Percentiles rank a stretch among this genome's conserved stretches.
These are phyloP conservation scores for Scaptomyza caliginosa DNA, from an alignment of 2,888 invertebrate genomes.

Conservation along the genomic window DNA sequence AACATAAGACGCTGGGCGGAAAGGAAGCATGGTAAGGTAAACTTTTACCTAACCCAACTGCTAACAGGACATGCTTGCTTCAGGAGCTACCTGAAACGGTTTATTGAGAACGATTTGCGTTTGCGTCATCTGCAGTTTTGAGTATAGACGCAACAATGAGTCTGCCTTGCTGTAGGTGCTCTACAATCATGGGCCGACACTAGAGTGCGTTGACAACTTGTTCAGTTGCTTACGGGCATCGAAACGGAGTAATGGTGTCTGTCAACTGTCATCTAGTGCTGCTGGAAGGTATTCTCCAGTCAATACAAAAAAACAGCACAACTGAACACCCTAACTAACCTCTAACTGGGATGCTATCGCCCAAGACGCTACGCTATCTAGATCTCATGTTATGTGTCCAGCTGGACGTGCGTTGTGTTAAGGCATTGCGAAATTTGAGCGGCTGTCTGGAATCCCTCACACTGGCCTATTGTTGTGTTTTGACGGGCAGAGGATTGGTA, in stretches of 20 bases:
- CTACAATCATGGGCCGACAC: slow-evolving; percentile 53
- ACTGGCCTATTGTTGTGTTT: slow-evolving; percentile 66
- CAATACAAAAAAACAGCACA: slow-evolving; percentile 55
- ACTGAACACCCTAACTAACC: slow-evolving; percentile 58
- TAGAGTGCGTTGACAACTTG: slow-evolving; percentile 67
- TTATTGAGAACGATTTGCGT: slow-evolving; percentile 38
- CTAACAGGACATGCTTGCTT: too few relatives aligned
- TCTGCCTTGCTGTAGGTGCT: slow-evolving; percentile 62
- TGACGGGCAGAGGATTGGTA: slow-evolving; percentile 61
- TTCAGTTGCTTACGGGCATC: slow-evolving; percentile 55
- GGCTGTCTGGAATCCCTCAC: slow-evolving; percentile 56
- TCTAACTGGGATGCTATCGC: slow-evolving; percentile 67
- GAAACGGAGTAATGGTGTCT: slow-evolving; percentile 42
- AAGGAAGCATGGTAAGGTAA: too few relatives aligned
- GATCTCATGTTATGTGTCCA: slow-evolving; percentile 75
- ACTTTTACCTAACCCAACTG: too few relatives aligned
- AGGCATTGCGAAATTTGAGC: slow-evolving; percentile 48
- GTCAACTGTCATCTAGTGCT: slow-evolving; percentile 57
- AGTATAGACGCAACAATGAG: slow-evolving; percentile 59
- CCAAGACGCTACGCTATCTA: slow-evolving; percentile 45
- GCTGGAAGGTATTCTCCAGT: slow-evolving; percentile 50
- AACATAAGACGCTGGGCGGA: too few relatives aligned
- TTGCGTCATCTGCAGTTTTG: slow-evolving; percentile 66
- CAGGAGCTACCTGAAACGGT: too few relatives aligned
- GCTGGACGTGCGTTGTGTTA: slow-evolving; percentile 56